A percentile compares a stretch with the other conserved stretches of the same genome.
Conservation (phyloP, 2,113 vertebrate species). For the Indri indri region DNA sequence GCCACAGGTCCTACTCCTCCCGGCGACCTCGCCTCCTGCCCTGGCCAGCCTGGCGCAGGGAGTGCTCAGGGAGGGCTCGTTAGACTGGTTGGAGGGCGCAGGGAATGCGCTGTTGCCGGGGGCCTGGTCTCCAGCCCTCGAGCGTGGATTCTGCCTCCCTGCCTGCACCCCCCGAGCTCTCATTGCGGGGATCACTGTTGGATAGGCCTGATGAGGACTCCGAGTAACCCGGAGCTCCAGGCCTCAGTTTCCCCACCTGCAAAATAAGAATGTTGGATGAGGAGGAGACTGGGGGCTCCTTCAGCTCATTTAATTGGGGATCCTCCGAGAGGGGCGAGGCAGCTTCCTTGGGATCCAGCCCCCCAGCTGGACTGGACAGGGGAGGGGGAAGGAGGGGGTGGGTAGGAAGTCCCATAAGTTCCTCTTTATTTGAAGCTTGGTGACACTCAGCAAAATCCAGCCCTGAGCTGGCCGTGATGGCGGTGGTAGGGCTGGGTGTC, state of each 20-base stretch:
- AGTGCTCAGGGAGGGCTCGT: too few relatives aligned
- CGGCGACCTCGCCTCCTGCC: not conserved
- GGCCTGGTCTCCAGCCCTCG: too few relatives aligned
- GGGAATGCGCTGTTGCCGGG: not conserved
- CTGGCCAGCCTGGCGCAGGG: not conserved
- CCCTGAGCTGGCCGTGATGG: not conserved
- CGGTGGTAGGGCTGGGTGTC: not conserved
- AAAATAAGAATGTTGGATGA: not conserved
- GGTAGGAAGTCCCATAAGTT: not conserved
- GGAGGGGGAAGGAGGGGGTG: rapidly evolving
- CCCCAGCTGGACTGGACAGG: not conserved
- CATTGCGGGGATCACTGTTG: rapidly evolving
- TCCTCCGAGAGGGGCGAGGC: rapidly evolving
- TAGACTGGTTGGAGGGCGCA: rapidly evolving
- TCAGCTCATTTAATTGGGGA: not conserved
- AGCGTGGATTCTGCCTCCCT: not conserved
- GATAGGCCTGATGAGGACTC: not conserved
- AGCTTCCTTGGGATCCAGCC: rapidly evolving
- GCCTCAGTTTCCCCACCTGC: not conserved
- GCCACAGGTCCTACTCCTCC: not conserved
- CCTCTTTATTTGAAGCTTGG: not conserved
- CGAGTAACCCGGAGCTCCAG: not conserved
- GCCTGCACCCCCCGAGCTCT: not conserved
- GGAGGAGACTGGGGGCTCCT: not conserved
- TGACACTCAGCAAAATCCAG: not conserved